Percentiles rank a stretch among this genome's conserved stretches.
These are phyloP conservation scores for Montifringilla adamsi DNA, from an alignment of 2,113 vertebrate genomes.

Conservation along the genomic window DNA sequence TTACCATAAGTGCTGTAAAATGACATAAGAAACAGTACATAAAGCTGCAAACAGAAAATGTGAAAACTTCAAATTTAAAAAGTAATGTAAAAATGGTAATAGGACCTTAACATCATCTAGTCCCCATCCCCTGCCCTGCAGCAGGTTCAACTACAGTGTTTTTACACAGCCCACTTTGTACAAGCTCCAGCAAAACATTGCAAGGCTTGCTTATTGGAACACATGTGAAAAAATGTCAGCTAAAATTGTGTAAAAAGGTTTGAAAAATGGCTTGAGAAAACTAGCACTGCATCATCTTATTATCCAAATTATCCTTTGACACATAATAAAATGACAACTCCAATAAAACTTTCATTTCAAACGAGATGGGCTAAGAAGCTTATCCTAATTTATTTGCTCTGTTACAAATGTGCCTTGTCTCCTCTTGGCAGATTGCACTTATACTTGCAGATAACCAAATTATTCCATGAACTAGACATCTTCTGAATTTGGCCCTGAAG, in stretches of 20 bases:
- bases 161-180: not conserved
- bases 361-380: not conserved
- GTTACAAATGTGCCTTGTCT: not conserved
- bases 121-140: not conserved
- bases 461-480: not conserved
- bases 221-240: not conserved
- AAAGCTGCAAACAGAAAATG: not conserved
- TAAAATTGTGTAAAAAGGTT: not conserved
- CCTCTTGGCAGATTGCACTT: not conserved
- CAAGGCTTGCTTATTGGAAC: not conserved
- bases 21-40: not conserved
- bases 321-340: not conserved
- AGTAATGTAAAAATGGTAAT: not conserved
- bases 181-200: not conserved
- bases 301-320: slow-evolving; percentile 14
- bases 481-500: not conserved
- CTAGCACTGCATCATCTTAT: not conserved
- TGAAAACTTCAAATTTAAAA: not conserved
- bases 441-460: not conserved
- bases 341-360: not conserved
- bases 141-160: not conserved
- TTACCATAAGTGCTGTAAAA: not conserved
- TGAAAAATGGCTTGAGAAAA: not conserved
- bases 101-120: not conserved
- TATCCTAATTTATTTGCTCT: not conserved